phyloP scores from a whole-genome alignment of 37 sponge, comb jelly and placozoan species.

The Spongilla lacustris region DNA sequence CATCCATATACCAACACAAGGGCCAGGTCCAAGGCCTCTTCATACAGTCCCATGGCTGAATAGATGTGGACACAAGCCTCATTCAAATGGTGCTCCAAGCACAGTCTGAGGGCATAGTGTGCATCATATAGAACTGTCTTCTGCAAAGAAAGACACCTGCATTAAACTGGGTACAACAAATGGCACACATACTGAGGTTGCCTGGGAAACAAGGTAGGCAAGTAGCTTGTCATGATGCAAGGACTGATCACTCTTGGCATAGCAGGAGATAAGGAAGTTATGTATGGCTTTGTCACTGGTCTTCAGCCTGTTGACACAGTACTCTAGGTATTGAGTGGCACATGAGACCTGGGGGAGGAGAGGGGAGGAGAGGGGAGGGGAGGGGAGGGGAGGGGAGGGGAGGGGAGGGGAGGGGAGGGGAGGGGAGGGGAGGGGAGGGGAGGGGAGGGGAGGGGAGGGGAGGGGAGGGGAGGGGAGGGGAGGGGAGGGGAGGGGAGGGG shows the following conservation, averaged over 20 bases:
- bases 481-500: too few relatives aligned
- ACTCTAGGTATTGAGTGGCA: conserved; percentile 89
- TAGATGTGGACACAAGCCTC: conserved; percentile 93
- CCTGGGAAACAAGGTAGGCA: conserved; percentile 37
- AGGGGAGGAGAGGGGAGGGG: not conserved
- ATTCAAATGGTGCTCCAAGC: conserved; percentile 73
- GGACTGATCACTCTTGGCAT: conserved; percentile 49
- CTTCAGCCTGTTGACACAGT: conserved; percentile 74
- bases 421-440: not conserved
- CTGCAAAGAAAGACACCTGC: conserved; percentile 1
- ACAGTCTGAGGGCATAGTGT: conserved; percentile 95
- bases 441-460: too few relatives aligned
- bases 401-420: not conserved
- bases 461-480: too few relatives aligned
- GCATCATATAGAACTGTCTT: conserved; percentile 62
- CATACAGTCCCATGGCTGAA: conserved; percentile 86
- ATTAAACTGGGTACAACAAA: not conserved
- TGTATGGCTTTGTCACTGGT: conserved; percentile 82
- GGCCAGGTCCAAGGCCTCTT: conserved; percentile 91
- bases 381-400: too few relatives aligned
- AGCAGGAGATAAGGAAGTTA: conserved; percentile 92
- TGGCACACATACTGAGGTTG: not conserved
- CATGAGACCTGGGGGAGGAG: conserved; percentile 30
- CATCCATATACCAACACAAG: conserved; percentile 32
- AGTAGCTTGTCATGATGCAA: conserved; percentile 61